Evolutionary conservation across 1,140 invertebrate species (phyloP).

Genomic region (Acromyrmex heyeri): DNA sequence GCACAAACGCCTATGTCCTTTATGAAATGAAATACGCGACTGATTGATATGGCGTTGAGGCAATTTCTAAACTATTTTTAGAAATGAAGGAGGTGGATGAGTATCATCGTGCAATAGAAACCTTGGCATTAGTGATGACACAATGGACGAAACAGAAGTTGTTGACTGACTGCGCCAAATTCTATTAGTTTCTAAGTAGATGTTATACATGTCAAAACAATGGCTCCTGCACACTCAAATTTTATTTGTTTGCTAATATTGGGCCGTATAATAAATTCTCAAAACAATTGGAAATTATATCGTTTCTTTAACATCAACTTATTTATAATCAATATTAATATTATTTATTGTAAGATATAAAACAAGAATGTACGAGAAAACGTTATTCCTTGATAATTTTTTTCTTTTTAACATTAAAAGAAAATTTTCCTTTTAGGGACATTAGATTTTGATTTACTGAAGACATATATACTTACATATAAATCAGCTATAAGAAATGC

Average conservation of each 20-base stretch:
- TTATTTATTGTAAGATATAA: not conserved
- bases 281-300: not conserved
- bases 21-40: slow-evolving; percentile 73
- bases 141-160: slow-evolving; percentile 77
- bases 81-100: slow-evolving; percentile 38
- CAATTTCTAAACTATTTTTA: slow-evolving; percentile 76
- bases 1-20: slow-evolving; percentile 25
- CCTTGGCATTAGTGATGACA: slow-evolving; percentile 22
- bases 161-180: slow-evolving; percentile 1
- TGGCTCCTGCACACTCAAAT: not conserved
- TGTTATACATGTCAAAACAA: slow-evolving; percentile 47
- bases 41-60: slow-evolving; percentile 80
- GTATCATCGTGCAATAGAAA: slow-evolving; percentile 48
- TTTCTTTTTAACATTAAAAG: not conserved
- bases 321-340: not conserved
- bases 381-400: not conserved
- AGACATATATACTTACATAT: not conserved
- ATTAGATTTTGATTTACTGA: not conserved
- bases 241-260: slow-evolving; percentile 27
- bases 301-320: not conserved
- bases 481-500: not conserved
- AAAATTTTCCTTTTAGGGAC: not conserved
- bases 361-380: not conserved
- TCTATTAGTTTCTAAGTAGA: slow-evolving; percentile 16
- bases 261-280: not conserved